Conservation (phyloP, 2,797 vertebrate species). For the Chaenodraco wilsoni region DNA sequence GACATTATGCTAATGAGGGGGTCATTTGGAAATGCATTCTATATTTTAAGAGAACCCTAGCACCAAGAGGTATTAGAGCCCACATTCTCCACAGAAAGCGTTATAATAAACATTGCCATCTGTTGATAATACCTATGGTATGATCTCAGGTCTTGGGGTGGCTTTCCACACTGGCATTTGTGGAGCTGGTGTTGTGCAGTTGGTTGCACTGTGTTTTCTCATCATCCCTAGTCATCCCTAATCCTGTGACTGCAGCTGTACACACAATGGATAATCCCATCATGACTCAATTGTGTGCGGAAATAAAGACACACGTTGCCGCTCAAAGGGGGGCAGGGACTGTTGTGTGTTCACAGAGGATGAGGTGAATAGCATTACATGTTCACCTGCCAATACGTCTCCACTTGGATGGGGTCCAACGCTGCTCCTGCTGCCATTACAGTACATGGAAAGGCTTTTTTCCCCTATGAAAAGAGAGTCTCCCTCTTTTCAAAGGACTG, state of each 20-base stretch:
- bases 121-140: constrained; percentile 29
- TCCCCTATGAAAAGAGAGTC: constrained; percentile 22
- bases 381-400: constrained; percentile 63
- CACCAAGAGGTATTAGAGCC: not conserved
- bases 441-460: constrained; percentile 8
- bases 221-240: constrained; percentile 74
- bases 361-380: constrained; percentile 58
- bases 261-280: constrained; percentile 80
- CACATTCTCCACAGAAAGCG: constrained; percentile 7
- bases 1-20: no score
- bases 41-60: no score
- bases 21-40: no score
- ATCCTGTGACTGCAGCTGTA: constrained; percentile 80
- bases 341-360: constrained; percentile 59
- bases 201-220: constrained; percentile 64
- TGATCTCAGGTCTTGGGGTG: constrained; percentile 41
- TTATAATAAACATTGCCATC: constrained; percentile 11
- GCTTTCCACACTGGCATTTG: constrained; percentile 40
- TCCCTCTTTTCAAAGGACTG: constrained; percentile 37
- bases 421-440: constrained; percentile 23
- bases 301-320: constrained; percentile 75
- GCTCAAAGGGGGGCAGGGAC: constrained; percentile 62
- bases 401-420: constrained; percentile 48
- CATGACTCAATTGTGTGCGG: constrained; percentile 76
- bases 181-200: constrained; percentile 50